Conservation (phyloP, 2,888 invertebrate genomes). For the Ecdyonurus torrentis region DNA sequence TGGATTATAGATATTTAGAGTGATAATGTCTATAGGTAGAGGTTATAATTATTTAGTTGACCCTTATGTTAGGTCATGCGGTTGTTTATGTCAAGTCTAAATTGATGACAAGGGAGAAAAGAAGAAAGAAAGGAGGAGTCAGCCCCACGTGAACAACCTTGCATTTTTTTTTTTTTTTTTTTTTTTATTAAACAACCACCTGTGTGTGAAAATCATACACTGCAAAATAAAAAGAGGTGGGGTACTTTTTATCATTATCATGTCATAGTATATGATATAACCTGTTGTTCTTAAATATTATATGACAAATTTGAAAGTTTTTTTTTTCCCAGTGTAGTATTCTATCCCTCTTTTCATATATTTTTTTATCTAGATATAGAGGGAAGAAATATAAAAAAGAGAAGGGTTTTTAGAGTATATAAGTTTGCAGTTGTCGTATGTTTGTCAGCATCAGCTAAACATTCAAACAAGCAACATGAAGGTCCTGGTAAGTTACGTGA, state of each 20-base stretch:
- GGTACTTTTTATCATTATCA: neutral
- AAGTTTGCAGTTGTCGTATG: neutral
- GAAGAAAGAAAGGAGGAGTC: neutral
- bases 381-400: neutral
- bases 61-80: no score
- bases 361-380: neutral
- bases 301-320: neutral
- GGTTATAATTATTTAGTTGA: no score
- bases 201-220: neutral
- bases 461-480: neutral
- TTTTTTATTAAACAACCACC: neutral
- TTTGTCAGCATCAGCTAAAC: neutral
- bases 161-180: no score
- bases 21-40: no score
- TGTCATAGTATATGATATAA: neutral
- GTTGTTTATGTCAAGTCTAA: no score
- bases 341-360: no score
- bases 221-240: neutral
- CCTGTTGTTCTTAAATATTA: no score
- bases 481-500: neutral
- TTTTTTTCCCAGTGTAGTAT: no score
- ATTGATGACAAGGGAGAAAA: no score
- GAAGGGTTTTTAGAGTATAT: neutral
- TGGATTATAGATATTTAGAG: no score
- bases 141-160: no score